Base-by-base conservation (phyloP, 1,140 invertebrate genomes). In the Philotrypesis tridentata region DNA sequence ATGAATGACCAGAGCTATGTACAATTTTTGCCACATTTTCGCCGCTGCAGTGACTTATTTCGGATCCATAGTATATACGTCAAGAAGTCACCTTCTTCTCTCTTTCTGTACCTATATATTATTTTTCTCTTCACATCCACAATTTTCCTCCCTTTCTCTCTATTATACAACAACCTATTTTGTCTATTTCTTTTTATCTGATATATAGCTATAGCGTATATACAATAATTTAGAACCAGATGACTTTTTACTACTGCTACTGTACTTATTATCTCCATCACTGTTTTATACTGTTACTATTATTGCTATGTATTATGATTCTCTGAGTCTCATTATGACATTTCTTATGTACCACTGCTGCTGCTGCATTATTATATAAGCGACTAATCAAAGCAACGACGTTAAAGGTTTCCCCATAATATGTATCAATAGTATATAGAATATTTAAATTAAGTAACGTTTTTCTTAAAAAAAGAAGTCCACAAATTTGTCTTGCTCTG, bases 11-110 rank as follows among this genome's bases (percentile, higher is more conserved):
- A 72, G 33, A 55, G 40, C 43, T 73, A 65, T 37, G 33, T 29
- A 70, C 29, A 29, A 73, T 17, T 55, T 48, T 85, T 84, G 85
- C 86, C 79, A 84, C 80, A 65, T 85, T 87, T 86, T 86, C 83
- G 79, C 79, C 65, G 79, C 82, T 84, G 78, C 43, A 21, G 48
- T 55, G 48, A 70, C 31, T 81, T 70, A 76, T 76, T 25, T 82
- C 40, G 29, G 33, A 82, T 76, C 65, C n/a, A n/a, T 33, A 61
- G 48, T 61, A 29, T 60, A 65, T 37, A 70, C 63, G 17, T 48
- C 48, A 63, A 29, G 48, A 75, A 71, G 43, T 76, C 73, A 70
- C 63, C 60, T 33, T 73, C 80, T 82, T 82, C 17, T 73, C 23
- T 12, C 33, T 33, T 37, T 70, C 61, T 25, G 33, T 37, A 29